These are phyloP conservation scores for Cercocebus atys DNA, from an alignment of 2,113 vertebrate genomes.

Conservation along the genomic window DNA sequence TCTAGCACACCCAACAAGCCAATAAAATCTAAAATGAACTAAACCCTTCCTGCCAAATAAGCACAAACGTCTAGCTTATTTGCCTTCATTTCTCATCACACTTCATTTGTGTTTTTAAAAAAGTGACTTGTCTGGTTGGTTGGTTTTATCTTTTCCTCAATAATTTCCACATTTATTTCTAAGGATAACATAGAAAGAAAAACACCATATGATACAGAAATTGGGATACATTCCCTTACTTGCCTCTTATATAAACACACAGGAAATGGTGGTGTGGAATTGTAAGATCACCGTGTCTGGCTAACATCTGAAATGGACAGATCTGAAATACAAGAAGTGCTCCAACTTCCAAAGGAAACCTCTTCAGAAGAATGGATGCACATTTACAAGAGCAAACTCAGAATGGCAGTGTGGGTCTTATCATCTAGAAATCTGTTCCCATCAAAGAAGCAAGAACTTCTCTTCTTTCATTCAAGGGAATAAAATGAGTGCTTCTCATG, in stretches of 20 bases:
- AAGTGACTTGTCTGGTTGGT: neutral
- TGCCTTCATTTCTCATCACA: neutral
- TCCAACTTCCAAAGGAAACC: neutral
- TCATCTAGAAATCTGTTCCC: neutral
- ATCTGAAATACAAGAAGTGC: neutral
- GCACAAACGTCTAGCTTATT: neutral
- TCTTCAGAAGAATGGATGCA: neutral
- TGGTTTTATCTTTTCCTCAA: neutral
- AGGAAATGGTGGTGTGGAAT: too few species aligned
- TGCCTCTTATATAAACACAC: neutral
- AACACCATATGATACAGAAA: neutral
- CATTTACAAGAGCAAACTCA: neutral
- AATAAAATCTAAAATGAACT: neutral
- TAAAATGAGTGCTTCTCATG: neutral
- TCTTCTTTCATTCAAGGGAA: neutral
- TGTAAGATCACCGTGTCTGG: neutral
- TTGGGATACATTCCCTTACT: neutral
- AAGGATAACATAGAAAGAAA: neutral
- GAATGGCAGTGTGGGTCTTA: neutral
- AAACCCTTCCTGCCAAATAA: neutral
- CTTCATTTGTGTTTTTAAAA: neutral
- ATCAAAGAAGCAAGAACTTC: neutral
- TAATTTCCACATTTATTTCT: neutral
- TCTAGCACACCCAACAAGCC: neutral
- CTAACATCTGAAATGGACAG: neutral